Conservation (phyloP, 2,113 vertebrate species). For the Muntiacus reevesi region DNA sequence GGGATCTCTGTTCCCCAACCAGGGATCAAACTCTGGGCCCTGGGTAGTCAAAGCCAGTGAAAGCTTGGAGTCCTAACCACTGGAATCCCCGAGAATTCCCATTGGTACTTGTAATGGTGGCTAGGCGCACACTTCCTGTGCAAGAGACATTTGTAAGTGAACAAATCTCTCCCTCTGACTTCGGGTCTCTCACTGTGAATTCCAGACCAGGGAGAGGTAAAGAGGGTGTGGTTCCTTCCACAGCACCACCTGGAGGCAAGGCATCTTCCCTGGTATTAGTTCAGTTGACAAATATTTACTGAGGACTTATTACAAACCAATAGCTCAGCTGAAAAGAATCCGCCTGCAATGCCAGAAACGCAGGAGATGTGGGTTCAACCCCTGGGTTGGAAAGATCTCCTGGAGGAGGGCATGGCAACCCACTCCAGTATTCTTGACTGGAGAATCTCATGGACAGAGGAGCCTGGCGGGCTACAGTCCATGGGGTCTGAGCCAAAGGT, state of each 20-base stretch:
- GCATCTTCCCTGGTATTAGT: not conserved
- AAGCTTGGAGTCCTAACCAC: not conserved
- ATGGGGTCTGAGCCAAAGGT: not conserved
- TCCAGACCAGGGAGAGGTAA: not conserved
- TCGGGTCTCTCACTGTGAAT: not conserved
- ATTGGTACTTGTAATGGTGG: not conserved
- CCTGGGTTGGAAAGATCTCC: not conserved
- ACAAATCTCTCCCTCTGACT: not conserved
- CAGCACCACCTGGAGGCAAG: not conserved
- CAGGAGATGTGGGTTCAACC: not conserved
- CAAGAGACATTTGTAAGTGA: not conserved
- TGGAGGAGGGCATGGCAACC: not conserved
- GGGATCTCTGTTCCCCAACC: not conserved
- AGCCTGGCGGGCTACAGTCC: not conserved
- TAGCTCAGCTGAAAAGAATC: not conserved
- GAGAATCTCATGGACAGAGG: not conserved
- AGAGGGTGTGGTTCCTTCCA: not conserved
- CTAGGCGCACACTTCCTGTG: not conserved
- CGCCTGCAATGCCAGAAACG: not conserved
- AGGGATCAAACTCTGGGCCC: not conserved
- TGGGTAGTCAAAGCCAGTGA: not conserved
- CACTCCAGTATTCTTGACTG: not conserved
- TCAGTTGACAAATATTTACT: not conserved
- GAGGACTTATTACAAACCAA: not conserved
- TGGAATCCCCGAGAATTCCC: not conserved